phyloP scores from a whole-genome alignment of 2,113 vertebrate species.

The Triplophysa tibetana region DNA sequence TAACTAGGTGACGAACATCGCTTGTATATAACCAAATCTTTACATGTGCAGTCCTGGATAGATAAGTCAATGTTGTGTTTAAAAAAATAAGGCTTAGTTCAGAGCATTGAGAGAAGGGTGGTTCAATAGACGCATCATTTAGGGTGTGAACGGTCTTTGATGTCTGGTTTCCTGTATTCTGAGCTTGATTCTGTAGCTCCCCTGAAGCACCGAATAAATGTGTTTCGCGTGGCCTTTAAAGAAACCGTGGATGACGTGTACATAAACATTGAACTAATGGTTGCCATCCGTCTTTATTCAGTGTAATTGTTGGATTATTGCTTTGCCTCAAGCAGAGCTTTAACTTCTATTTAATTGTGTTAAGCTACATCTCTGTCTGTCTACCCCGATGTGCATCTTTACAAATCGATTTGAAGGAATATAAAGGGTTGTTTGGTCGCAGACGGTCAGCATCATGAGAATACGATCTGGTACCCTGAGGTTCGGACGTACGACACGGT shows the following conservation, averaged over 20 bases:
- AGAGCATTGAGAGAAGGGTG: too few relatives aligned
- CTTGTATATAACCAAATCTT: too few relatives aligned
- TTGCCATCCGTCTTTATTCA: constrained; percentile 5
- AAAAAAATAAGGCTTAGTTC: background rate
- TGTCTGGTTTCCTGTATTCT: background rate
- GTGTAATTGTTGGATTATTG: constrained; percentile 9
- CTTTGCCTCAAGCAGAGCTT: constrained; percentile 13
- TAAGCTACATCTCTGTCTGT: background rate
- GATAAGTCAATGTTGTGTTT: background rate
- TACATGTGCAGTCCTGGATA: too few relatives aligned
- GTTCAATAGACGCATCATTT: background rate
- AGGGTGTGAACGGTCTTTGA: constrained; percentile 7
- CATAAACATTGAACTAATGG: background rate
- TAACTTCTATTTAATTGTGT: constrained; percentile 20
- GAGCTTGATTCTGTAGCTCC: background rate
- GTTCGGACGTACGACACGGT: background rate
- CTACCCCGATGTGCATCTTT: background rate
- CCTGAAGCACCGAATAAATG: background rate
- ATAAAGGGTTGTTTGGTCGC: background rate
- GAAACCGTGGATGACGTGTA: background rate
- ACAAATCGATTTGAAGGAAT: background rate
- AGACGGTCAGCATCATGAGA: background rate
- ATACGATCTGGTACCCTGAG: background rate
- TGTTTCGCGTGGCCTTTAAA: background rate
- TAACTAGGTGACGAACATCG: too few relatives aligned